Evolutionary conservation across 2,888 invertebrate genomes (phyloP).

Genomic region (Altica lythri): DNA sequence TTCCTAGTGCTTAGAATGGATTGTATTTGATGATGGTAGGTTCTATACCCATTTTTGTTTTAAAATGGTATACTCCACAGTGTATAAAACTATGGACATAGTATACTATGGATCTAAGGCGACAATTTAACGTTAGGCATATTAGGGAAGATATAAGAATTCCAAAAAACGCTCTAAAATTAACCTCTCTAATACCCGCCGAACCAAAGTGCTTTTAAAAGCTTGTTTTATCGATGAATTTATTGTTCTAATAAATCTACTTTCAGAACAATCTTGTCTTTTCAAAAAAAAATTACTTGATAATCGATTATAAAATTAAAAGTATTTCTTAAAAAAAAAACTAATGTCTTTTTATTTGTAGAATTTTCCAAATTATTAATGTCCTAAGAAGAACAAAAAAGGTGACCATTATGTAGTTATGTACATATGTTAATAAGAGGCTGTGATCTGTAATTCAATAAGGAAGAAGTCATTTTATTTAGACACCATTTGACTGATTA

Average conservation of each 20-base stretch:
- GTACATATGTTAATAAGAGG: conserved; percentile 11
- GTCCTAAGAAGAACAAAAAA: conserved; percentile 19
- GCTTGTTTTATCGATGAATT: not conserved
- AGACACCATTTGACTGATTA: conserved; percentile 15
- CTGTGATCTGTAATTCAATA: conserved; percentile 18
- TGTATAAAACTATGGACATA: too few relatives aligned
- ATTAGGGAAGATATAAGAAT: too few relatives aligned
- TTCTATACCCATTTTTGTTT: too few relatives aligned
- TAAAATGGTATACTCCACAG: too few relatives aligned
- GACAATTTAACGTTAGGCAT: too few relatives aligned
- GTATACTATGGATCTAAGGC: too few relatives aligned
- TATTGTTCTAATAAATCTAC: too few relatives aligned
- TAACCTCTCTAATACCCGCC: not conserved
- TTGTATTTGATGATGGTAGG: too few relatives aligned
- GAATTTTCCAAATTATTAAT: conserved; percentile 38
- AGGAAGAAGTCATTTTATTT: not conserved
- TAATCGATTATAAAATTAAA: not conserved
- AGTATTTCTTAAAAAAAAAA: not conserved
- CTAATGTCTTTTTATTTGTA: conserved; percentile 28
- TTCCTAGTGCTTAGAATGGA: too few relatives aligned
- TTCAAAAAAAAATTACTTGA: too few relatives aligned
- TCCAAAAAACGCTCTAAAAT: too few relatives aligned
- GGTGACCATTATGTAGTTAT: conserved; percentile 2
- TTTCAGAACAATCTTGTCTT: too few relatives aligned
- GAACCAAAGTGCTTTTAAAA: not conserved